Evolutionary conservation across 2,113 vertebrate genomes (phyloP), one percentile per base, ranked within the genome.

Genomic region (Lampris megalopsis): DNA sequence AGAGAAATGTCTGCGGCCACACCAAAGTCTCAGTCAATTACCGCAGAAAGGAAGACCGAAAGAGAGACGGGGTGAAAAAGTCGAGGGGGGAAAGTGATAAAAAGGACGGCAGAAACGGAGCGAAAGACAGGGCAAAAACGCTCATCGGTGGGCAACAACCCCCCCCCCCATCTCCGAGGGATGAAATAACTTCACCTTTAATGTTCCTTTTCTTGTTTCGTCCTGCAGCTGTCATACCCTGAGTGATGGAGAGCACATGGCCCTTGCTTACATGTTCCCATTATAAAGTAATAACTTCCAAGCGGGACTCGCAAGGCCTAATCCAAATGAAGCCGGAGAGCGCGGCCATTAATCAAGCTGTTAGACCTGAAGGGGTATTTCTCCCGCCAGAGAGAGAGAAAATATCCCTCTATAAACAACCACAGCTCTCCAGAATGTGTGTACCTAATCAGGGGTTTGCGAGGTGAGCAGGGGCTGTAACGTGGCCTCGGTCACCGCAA

Each of bases 201-300:
- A 73, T 70, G 10, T 68, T 9, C 36, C 58, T 61, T 67, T 71
- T 75, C 65, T 65, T 47, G 7, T 68, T 48, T 71, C 56, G 69
- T 62, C 36, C 60, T 50, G 56, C 52, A 70, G 40, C 47, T 76
- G 79, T 75, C 59, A 0, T 75, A 75, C 61, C 50, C 10, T 7
- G 4, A 63, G 59, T 85, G 89, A 90, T 54, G 67, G 67, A 82
- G 88, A 88, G 82, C 88, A 92, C 81, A 88, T 86, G 85, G 82
- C 87, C 80, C 74, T 82, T 91, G 89, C 86, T 89, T 87, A 92
- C 78, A 86, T 85, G 80, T 91, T 89, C 86, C 78, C 67, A 82
- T 89, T 84, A 86, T 73, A 88, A 84, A 91, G 87, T 82, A 83
- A 88, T 89, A 90, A 90, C 80, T 86, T 89, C 66, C 81, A 64